phyloP scores from a whole-genome alignment of 2,113 vertebrate genomes.

The Scomber japonicus region DNA sequence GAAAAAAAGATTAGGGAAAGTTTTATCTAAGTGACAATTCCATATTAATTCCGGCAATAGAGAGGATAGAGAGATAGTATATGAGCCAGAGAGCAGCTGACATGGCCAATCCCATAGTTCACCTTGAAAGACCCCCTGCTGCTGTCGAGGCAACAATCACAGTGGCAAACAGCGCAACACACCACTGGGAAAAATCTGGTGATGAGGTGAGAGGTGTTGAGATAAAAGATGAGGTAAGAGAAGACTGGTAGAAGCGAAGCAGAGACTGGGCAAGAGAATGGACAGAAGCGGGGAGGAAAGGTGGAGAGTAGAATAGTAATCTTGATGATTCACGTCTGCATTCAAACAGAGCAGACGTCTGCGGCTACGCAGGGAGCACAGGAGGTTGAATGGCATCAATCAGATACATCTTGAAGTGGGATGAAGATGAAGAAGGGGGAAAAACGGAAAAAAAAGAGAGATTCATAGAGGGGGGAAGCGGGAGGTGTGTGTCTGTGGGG shows the following conservation, averaged over 20 bases:
- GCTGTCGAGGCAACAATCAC: conserved; percentile 22
- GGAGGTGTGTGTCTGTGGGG: background rate
- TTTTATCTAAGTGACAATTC: conserved; percentile 10
- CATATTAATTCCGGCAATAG: background rate
- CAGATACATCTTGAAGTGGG: conserved; percentile 35
- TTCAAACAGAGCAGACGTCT: conserved; percentile 57
- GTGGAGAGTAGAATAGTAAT: conserved; percentile 34
- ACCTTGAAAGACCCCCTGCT: conserved; percentile 38
- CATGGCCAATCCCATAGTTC: conserved; percentile 25
- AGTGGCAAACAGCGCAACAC: background rate
- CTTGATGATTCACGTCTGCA: conserved; percentile 61
- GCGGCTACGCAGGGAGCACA: conserved; percentile 19
- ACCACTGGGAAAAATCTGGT: background rate
- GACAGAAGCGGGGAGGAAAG: conserved; percentile 2
- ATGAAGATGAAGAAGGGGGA: conserved; percentile 18
- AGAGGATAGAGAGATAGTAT: background rate
- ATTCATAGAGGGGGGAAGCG: too few species aligned
- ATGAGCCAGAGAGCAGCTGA: conserved; percentile 14
- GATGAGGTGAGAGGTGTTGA: conserved; percentile 25
- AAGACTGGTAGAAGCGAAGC: conserved; percentile 6
- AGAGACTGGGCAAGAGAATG: conserved; percentile 12
- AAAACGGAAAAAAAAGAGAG: background rate
- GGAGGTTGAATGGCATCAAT: conserved; percentile 53
- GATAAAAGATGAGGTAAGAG: conserved; percentile 46
- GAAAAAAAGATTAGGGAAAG: background rate